Conservation (phyloP, 2,888 invertebrate species). For the Lycophotia porphyrea region DNA sequence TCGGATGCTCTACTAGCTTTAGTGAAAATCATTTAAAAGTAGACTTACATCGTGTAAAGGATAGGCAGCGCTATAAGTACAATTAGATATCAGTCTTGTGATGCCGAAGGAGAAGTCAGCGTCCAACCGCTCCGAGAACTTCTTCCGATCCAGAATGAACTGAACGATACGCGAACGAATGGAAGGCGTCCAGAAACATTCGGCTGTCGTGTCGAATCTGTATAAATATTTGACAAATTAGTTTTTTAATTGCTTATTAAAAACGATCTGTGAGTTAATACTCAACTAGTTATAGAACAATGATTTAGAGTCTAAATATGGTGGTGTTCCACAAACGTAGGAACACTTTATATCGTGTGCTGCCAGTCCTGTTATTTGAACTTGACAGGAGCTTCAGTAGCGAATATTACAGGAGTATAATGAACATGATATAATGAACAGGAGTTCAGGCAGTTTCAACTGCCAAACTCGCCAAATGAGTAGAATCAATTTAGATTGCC, state of each 20-base stretch:
- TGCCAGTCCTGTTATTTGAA: neutral
- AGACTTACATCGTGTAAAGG: constrained; percentile 95
- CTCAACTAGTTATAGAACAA: neutral
- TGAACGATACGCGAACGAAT: constrained; percentile 97
- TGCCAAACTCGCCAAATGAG: neutral
- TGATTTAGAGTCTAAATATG: neutral
- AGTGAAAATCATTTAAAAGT: neutral
- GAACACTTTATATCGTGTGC: neutral
- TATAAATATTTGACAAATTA: constrained; percentile 9
- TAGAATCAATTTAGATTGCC: neutral
- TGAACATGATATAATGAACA: too few species aligned
- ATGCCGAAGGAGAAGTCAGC: constrained; percentile 96
- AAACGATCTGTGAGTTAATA: neutral
- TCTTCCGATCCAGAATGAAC: constrained; percentile 97
- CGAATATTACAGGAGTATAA: too few species aligned
- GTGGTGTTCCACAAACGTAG: neutral
- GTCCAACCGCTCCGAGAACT: constrained; percentile 91
- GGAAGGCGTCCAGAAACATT: constrained; percentile 96
- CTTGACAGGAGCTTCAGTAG: neutral
- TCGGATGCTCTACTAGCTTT: neutral
- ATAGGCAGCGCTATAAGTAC: constrained; percentile 95
- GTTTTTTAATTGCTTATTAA: neutral
- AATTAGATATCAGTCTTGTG: constrained; percentile 93
- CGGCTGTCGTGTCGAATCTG: constrained; percentile 95
- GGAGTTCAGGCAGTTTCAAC: too few species aligned